Percentiles rank a stretch among this genome's conserved stretches.
phyloP scores from a whole-genome alignment of 2,888 invertebrate species.

The Drosophila engyochracea region DNA sequence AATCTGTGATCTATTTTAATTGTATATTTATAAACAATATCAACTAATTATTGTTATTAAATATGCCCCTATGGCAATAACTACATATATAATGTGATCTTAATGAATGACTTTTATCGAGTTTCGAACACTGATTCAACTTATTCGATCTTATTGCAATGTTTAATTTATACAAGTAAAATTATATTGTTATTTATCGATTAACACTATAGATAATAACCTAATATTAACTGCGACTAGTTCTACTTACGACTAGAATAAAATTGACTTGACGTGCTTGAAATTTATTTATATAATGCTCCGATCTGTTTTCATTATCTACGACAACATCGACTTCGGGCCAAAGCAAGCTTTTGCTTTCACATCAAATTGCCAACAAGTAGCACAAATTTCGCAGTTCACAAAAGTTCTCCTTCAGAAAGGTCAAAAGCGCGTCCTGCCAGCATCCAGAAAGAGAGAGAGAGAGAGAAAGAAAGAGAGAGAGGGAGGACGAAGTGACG shows the following conservation, averaged over 20 bases:
- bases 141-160: not conserved
- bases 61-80: not conserved
- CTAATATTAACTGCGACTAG: not conserved
- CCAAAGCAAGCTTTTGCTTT: slow-evolving; percentile 9
- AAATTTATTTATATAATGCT: not conserved
- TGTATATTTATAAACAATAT: not conserved
- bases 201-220: not conserved
- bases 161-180: not conserved
- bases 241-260: not conserved
- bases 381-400: slow-evolving; percentile 33
- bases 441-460: slow-evolving; percentile 41
- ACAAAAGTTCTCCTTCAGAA: slow-evolving; percentile 74
- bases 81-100: not conserved
- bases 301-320: slow-evolving; percentile 12
- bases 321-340: not conserved
- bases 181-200: not conserved
- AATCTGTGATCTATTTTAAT: not conserved
- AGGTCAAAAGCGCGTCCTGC: slow-evolving; percentile 67
- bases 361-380: slow-evolving; percentile 34
- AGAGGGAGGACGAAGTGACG: not conserved
- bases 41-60: not conserved
- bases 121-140: not conserved
- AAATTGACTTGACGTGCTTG: not conserved
- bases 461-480: not conserved
- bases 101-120: not conserved